phyloP scores from a whole-genome alignment of 2,797 vertebrate species.

The Malacoctenus gilli region DNA sequence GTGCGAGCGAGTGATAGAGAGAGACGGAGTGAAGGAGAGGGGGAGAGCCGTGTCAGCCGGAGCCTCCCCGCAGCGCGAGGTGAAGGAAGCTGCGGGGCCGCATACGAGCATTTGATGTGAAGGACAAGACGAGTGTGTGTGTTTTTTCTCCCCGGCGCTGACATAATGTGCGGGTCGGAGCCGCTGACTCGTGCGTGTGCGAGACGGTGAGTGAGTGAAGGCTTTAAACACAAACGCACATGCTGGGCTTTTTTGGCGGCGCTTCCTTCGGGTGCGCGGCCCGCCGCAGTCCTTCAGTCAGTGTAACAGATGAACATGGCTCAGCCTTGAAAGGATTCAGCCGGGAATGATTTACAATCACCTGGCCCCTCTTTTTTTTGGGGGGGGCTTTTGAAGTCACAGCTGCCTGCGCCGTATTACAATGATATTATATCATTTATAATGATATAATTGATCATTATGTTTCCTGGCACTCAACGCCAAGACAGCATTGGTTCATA shows the following conservation, averaged over 20 bases:
- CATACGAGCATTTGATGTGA: conserved; percentile 50
- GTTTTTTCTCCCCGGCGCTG: conserved; percentile 37
- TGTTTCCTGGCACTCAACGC: conserved; percentile 73
- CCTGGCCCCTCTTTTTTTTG: conserved; percentile 52
- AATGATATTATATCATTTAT: conserved; percentile 72
- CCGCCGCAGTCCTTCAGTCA: conserved; percentile 30
- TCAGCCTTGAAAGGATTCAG: conserved; percentile 54
- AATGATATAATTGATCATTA: conserved; percentile 76
- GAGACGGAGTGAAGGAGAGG: conserved; percentile 44
- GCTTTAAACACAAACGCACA: conserved; percentile 12
- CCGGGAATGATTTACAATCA: conserved; percentile 70
- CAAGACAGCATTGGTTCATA: conserved; percentile 56
- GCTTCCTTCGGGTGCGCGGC: conserved; percentile 24
- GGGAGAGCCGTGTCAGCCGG: conserved; percentile 37
- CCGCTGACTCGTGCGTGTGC: conserved; percentile 12
- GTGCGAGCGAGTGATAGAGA: conserved; percentile 42
- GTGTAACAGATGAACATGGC: conserved; percentile 62
- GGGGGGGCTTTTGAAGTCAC: conserved; percentile 75
- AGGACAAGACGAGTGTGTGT: conserved; percentile 39
- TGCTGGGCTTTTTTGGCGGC: conserved; percentile 4
- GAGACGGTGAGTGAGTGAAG: conserved; percentile 5
- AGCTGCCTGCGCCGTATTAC: conserved; percentile 67
- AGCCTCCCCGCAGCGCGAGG: conserved; percentile 62
- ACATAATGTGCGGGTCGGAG: conserved; percentile 28
- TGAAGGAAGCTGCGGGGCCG: conserved; percentile 53